Base-by-base conservation (phyloP, 2,113 vertebrate species). In the Pterophyllum scalare region DNA sequence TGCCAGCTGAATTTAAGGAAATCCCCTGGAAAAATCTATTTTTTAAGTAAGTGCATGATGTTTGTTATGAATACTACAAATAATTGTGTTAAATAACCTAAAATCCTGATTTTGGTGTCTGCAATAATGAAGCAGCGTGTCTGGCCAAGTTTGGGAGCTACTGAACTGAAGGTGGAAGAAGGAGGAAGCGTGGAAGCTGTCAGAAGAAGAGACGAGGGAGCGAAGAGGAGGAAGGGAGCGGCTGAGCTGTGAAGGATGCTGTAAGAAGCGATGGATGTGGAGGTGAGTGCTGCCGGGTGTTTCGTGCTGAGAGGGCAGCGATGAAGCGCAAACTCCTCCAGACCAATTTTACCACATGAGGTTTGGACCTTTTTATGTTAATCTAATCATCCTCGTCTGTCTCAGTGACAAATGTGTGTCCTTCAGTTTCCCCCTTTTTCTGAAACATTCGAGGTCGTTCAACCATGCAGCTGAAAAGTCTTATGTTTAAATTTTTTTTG, bases 221-320 rank as follows among this genome's bases (percentile, higher is more conserved):
- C 14, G 61, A 64, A 3, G 61, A 64, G 12, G 62, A 65, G 35
- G 24, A 1, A 3, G 4, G 1, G 61, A 64, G 61, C 20, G 8
- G 61, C 0, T 2, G 0, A 20, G 33, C 11, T 38, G 35, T n/a
- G 31, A 62, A 38, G 33, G 33, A 64, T 0, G n/a, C 61, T 65
- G 62, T 43, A 24, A 35, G 33, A 22, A 38, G 10, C 2, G 35
- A 38, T 38, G 35, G 9, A 8, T 38, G 35, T 10, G 35, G 8
- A 38, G 35, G 35, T 38, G 35, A 38, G 8, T 2, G 35, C 35
- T 38, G 33, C 33, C 33, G 7, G 7, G 33, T 35, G 33, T 35
- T 1, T 35, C 33, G 7, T 35, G 7, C 33, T 4, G 33, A 35
- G 33, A 35, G 7, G 2, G 33, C 6, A 35, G 33, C 33, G 7